These are phyloP conservation scores for Anorthoa munda DNA, from an alignment of 2,888 invertebrate genomes.

Conservation along the genomic window DNA sequence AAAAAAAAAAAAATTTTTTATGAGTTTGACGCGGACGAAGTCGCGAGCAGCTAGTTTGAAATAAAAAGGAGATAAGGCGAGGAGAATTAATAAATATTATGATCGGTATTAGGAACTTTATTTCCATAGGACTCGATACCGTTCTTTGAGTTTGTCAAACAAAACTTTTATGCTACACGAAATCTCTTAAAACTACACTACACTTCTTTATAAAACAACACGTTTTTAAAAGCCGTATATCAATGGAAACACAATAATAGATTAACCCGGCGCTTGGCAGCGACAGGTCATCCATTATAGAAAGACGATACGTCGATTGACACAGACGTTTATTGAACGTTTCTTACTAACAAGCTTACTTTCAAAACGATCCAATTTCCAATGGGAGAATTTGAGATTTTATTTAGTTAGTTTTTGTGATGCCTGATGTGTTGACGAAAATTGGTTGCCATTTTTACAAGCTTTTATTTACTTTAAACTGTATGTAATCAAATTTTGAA, in stretches of 20 bases:
- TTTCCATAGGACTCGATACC: background rate
- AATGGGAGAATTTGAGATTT: conserved; percentile 2
- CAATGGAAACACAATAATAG: conserved; percentile 66
- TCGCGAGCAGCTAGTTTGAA: no score
- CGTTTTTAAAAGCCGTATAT: conserved; percentile 38
- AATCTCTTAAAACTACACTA: no score
- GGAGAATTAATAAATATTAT: no score
- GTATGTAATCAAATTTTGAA: no score
- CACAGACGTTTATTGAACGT: conserved; percentile 65
- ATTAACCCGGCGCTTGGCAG: conserved; percentile 72
- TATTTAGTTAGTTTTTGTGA: background rate
- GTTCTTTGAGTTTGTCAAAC: background rate
- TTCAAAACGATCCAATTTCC: conserved; percentile 12
- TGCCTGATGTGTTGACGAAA: background rate
- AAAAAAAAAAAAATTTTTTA: no score
- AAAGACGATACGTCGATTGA: conserved; percentile 69
- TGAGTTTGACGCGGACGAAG: no score
- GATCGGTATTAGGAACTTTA: no score
- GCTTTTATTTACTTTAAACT: no score
- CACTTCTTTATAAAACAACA: no score
- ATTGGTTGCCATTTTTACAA: no score
- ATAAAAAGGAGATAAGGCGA: no score
- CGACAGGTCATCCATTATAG: conserved; percentile 78
- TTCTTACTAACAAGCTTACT: conserved; percentile 35
- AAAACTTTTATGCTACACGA: background rate